A percentile compares a stretch with the other conserved stretches of the same genome.
Conservation (phyloP, 2,888 invertebrate genomes). For the Pollenia labialis region DNA sequence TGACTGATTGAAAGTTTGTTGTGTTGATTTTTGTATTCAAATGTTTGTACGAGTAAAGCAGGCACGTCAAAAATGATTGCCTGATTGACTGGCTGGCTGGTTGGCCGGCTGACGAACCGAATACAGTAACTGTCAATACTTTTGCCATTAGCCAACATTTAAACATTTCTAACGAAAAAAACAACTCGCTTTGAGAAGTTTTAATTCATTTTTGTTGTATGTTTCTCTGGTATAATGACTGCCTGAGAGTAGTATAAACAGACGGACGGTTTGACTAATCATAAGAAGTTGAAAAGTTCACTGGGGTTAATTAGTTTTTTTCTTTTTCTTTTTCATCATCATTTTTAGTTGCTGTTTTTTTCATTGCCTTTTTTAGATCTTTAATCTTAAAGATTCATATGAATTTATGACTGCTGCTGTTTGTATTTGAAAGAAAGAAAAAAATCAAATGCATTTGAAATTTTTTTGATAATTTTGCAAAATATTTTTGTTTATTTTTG, state of each 20-base stretch:
- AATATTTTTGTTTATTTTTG: neutral
- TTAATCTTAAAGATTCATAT: constrained; percentile 22
- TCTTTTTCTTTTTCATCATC: neutral
- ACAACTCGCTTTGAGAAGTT: constrained; percentile 40
- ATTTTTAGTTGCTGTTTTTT: neutral
- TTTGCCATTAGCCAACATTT: constrained; percentile 24
- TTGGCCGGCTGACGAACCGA: neutral
- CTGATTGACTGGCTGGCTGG: neutral
- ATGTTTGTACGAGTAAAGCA: neutral
- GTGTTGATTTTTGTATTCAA: constrained; percentile 6
- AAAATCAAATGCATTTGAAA: constrained; percentile 21
- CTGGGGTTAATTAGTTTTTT: constrained; percentile 68
- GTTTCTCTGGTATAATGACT: neutral
- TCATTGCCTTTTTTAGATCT: neutral
- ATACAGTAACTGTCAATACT: constrained; percentile 35
- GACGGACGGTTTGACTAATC: constrained; percentile 50
- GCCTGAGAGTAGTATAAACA: constrained; percentile 10
- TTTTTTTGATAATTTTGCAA: constrained; percentile 38
- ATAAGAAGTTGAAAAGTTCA: constrained; percentile 71
- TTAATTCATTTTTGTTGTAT: constrained; percentile 49
- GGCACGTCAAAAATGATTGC: constrained; percentile 13
- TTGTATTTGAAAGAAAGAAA: neutral
- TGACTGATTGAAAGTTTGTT: constrained; percentile 37
- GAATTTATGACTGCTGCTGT: constrained; percentile 32
- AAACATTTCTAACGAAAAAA: neutral